Percentiles rank a stretch among this genome's conserved stretches.
These are phyloP conservation scores for Catocala fraxini DNA, from an alignment of 2,888 invertebrate genomes.

Conservation along the genomic window DNA sequence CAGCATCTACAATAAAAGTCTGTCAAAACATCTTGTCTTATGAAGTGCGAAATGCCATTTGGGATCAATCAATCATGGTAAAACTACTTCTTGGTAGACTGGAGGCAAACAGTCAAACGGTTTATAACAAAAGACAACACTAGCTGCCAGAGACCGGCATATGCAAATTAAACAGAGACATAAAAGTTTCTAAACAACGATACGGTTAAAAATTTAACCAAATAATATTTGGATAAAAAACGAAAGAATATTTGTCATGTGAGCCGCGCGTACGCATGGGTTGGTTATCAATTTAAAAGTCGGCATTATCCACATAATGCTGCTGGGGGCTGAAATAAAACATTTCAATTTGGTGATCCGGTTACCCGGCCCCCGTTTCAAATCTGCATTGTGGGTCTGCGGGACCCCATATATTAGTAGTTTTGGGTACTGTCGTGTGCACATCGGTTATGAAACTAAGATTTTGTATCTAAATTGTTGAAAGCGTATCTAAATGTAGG, in stretches of 20 bases:
- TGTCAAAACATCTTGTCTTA: slow-evolving; percentile 59
- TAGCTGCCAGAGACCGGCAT: slow-evolving; percentile 50
- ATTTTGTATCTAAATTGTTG: no score
- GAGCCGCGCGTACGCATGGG: slow-evolving; percentile 72
- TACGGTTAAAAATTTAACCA: slow-evolving; percentile 84
- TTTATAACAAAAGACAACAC: slow-evolving; percentile 64
- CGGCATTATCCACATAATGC: slow-evolving; percentile 80
- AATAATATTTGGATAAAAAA: slow-evolving; percentile 69
- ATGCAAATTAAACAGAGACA: slow-evolving; percentile 70
- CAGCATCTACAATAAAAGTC: slow-evolving; percentile 5
- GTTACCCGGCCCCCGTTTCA: slow-evolving; percentile 80
- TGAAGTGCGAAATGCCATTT: slow-evolving; percentile 69
- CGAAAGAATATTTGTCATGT: slow-evolving; percentile 69
- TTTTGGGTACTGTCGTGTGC: slow-evolving; percentile 71
- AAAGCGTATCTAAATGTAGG: no score
- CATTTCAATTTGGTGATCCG: slow-evolving; percentile 88
- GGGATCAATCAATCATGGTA: slow-evolving; percentile 74
- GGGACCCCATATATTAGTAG: slow-evolving; percentile 82
- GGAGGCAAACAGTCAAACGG: slow-evolving; percentile 68
- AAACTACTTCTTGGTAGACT: slow-evolving; percentile 70
- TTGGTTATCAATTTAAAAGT: slow-evolving; percentile 87
- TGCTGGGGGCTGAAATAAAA: slow-evolving; percentile 81
- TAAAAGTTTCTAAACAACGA: slow-evolving; percentile 66
- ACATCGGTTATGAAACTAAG: slow-evolving; percentile 20
- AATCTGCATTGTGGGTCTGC: slow-evolving; percentile 84